Conservation (phyloP, 2,113 vertebrate genomes). For the Zosterops pallidus region DNA sequence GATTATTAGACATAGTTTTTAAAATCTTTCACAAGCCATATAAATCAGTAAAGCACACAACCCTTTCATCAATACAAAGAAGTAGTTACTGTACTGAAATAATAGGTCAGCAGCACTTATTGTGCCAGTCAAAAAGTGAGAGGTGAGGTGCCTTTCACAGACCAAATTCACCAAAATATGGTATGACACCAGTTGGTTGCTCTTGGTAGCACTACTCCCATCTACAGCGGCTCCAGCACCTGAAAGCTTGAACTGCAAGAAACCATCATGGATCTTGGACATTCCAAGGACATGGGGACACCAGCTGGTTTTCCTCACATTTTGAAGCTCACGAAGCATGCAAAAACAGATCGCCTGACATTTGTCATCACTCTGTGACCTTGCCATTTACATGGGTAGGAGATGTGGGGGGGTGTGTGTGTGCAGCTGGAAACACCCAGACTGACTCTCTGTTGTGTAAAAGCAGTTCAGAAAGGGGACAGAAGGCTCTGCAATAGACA, state of each 20-base stretch:
- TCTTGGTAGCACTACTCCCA: background rate
- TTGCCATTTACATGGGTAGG: background rate
- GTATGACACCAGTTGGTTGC: too few relatives aligned
- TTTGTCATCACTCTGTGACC: background rate
- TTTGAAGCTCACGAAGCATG: background rate
- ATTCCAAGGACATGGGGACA: background rate
- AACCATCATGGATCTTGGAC: background rate
- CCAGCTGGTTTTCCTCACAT: background rate
- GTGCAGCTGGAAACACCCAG: background rate
- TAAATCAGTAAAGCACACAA: background rate
- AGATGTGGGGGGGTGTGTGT: rapidly evolving
- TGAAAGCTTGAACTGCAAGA: background rate
- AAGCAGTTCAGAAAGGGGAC: background rate
- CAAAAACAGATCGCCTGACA: background rate
- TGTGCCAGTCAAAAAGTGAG: background rate
- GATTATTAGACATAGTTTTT: background rate
- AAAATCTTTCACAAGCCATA: background rate
- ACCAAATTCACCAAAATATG: background rate
- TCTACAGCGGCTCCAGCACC: background rate
- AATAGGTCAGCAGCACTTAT: background rate
- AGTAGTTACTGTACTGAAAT: background rate
- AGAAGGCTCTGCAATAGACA: background rate
- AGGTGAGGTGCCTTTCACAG: background rate
- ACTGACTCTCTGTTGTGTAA: background rate
- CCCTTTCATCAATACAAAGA: background rate